These are phyloP conservation scores for Drosophila meridionalis DNA, from an alignment of 2,888 invertebrate species.

Conservation along the genomic window DNA sequence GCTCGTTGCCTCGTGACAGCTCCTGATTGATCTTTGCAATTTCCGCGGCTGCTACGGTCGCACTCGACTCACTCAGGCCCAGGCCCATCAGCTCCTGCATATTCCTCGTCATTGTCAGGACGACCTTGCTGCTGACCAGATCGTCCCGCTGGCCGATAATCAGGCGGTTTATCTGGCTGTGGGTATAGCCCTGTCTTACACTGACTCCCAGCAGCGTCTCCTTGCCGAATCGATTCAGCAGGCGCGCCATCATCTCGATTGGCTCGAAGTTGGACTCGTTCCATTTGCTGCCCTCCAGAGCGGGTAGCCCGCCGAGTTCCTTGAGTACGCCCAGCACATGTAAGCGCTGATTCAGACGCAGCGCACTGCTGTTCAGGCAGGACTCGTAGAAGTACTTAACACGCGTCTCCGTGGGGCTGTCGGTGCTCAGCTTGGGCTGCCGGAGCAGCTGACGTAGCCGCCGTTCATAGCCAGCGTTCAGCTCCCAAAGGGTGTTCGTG, in stretches of 20 bases:
- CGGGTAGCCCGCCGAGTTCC: conserved; percentile 83
- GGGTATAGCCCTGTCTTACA: conserved; percentile 68
- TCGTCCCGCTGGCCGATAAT: conserved; percentile 64
- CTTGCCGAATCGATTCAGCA: conserved; percentile 77
- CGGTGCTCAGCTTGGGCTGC: conserved; percentile 64
- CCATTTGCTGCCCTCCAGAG: conserved; percentile 74
- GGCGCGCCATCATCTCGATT: conserved; percentile 67
- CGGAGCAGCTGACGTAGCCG: conserved; percentile 67
- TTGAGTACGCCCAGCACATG: conserved; percentile 64
- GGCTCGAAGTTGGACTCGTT: conserved; percentile 76
- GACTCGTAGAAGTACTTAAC: conserved; percentile 84
- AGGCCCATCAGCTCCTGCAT: conserved; percentile 71
- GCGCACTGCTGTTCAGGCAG: conserved; percentile 59
- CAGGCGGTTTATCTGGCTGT: conserved; percentile 75
- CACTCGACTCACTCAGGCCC: conserved; percentile 55
- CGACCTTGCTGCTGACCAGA: conserved; percentile 42
- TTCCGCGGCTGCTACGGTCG: conserved; percentile 61
- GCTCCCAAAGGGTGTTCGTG: conserved; percentile 19
- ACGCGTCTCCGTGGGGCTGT: conserved; percentile 70
- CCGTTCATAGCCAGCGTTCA: conserved; percentile 71
- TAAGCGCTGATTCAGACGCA: conserved; percentile 43
- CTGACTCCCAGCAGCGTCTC: conserved; percentile 72
- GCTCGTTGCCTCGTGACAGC: conserved; percentile 62
- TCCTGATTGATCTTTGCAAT: conserved; percentile 61
- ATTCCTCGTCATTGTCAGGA: conserved; percentile 33